Conservation (phyloP, 1,140 invertebrate genomes). For the Sycophila sp. region DNA sequence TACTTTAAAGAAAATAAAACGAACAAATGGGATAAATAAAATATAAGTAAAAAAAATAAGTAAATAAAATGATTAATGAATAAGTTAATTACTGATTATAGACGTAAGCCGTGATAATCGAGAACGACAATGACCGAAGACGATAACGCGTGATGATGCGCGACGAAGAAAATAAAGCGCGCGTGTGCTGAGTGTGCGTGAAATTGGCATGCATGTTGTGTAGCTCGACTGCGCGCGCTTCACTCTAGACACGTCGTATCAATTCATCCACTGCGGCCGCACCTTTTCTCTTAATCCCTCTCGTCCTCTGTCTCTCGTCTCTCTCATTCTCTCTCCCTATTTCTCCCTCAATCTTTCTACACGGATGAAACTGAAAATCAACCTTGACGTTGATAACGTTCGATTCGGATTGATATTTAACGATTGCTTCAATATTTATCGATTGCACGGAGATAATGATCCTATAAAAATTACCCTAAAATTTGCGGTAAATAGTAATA, state of each 20-base stretch:
- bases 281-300: neutral
- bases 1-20: too few species aligned
- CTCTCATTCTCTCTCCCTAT: neutral
- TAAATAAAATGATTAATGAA: constrained; percentile 7
- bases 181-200: neutral
- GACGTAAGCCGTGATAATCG: constrained; percentile 27
- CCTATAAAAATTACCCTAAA: too few species aligned
- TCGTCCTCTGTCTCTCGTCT: neutral
- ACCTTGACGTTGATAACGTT: too few species aligned
- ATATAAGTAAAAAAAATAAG: constrained; percentile 1
- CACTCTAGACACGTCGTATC: constrained; percentile 26
- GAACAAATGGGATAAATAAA: constrained; percentile 2
- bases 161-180: neutral
- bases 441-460: too few species aligned
- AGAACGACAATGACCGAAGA: constrained; percentile 14
- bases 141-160: constrained; percentile 19
- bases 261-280: neutral
- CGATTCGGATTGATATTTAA: too few species aligned
- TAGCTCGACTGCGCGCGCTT: constrained; percentile 37
- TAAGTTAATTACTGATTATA: constrained; percentile 11
- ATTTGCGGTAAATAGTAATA: too few species aligned
- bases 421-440: too few species aligned
- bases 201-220: neutral
- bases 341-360: neutral
- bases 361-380: too few species aligned